Evolutionary conservation across 2,797 vertebrate genomes (phyloP).

Genomic region (Mallotus villosus): DNA sequence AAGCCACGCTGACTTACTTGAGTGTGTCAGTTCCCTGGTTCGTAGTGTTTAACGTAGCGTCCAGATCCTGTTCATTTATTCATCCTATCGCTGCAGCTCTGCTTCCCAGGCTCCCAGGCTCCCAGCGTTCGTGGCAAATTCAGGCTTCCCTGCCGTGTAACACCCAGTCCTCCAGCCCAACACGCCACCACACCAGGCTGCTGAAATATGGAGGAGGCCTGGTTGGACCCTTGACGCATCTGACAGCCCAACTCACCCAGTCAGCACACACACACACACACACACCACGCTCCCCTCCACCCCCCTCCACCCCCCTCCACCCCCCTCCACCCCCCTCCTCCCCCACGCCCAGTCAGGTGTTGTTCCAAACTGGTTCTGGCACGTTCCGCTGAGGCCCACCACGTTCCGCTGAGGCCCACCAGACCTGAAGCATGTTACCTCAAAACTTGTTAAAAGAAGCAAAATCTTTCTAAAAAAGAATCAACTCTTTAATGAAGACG

Average conservation of each 20-base stretch:
- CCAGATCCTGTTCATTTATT: conserved; percentile 75
- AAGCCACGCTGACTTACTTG: conserved; percentile 51
- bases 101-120: conserved; percentile 69
- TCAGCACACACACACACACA: conserved; percentile 24
- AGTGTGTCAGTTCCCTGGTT: conserved; percentile 22
- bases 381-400: conserved; percentile 32
- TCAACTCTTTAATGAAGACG: not conserved
- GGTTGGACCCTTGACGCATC: conserved; percentile 27
- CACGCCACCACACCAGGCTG: conserved; percentile 67
- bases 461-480: not conserved
- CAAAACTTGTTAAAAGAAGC: too few relatives aligned
- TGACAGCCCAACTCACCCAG: conserved; percentile 41
- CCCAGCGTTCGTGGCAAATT: conserved; percentile 65
- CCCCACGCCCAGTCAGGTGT: conserved; percentile 33
- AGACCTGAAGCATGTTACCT: not conserved
- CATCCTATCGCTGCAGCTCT: conserved; percentile 72
- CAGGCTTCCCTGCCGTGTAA: conserved; percentile 46
- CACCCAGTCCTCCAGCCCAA: conserved; percentile 65
- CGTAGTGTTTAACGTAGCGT: conserved; percentile 64
- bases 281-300: conserved; percentile 18
- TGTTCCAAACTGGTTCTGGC: conserved; percentile 59
- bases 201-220: conserved; percentile 74
- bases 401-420: conserved; percentile 29
- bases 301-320: not conserved
- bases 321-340: conserved; percentile 13